Evolutionary conservation across 2,888 invertebrate species (phyloP).

Genomic region (Caenorhabditis sp.): DNA sequence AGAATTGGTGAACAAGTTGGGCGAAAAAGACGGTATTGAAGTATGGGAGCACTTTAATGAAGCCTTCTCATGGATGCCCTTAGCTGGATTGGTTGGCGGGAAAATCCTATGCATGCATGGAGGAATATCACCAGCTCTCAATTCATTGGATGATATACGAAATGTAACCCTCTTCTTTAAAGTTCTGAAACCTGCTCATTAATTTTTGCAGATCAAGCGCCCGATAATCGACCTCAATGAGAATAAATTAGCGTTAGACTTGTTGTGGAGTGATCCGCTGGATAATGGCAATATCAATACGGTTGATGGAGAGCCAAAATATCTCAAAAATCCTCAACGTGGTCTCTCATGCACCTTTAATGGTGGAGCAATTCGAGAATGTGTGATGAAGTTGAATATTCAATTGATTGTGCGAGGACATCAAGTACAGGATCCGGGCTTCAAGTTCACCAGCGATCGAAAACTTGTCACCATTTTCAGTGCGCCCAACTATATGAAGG

Average conservation of each 20-base stretch:
- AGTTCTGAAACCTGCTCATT: conserved; percentile 13
- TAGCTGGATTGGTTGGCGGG: conserved; percentile 30
- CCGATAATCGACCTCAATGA: conserved; percentile 18
- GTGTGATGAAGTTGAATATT: conserved; percentile 12
- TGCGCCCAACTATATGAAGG: conserved; percentile 38
- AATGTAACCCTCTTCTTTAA: neutral
- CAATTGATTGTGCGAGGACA: conserved; percentile 13
- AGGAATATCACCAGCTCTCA: conserved; percentile 38
- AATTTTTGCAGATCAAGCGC: conserved; percentile 23
- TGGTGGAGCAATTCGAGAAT: conserved; percentile 21
- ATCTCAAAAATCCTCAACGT: conserved; percentile 9
- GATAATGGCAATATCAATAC: conserved; percentile 6
- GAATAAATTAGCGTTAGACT: conserved; percentile 17
- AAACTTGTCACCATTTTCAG: conserved; percentile 47
- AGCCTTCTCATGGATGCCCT: conserved; percentile 37
- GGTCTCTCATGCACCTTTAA: conserved; percentile 24
- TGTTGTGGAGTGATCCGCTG: conserved; percentile 43
- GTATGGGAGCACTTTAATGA: conserved; percentile 32
- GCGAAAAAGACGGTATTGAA: conserved; percentile 1
- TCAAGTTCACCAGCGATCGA: conserved; percentile 33
- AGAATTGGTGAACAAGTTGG: neutral
- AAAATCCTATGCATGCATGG: conserved; percentile 48
- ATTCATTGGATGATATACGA: conserved; percentile 20
- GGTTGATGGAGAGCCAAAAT: neutral
- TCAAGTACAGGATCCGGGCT: conserved; percentile 37